Conservation (phyloP, 2,888 invertebrate species). For the Altica lythri region DNA sequence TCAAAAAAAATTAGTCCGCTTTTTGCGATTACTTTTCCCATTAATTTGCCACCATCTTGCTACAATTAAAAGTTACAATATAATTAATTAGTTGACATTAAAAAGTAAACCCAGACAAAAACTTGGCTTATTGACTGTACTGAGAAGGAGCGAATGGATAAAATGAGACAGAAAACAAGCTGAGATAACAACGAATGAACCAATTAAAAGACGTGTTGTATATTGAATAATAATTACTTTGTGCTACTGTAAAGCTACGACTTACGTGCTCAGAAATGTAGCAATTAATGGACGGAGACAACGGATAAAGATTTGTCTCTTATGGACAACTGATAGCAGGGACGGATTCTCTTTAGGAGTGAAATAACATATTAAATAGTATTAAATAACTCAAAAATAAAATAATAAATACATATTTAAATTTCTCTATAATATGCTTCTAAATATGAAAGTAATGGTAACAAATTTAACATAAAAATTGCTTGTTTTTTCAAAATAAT, state of each 20-base stretch:
- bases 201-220: conserved; percentile 60
- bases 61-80: conserved; percentile 42
- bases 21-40: conserved; percentile 20
- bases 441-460: too few species aligned
- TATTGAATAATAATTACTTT: conserved; percentile 59
- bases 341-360: too few species aligned
- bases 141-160: conserved; percentile 32
- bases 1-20: conserved; percentile 5
- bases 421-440: too few species aligned
- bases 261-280: conserved; percentile 32
- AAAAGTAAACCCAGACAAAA: conserved; percentile 24
- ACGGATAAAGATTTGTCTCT: conserved; percentile 19
- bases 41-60: conserved; percentile 43
- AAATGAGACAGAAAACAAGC: conserved; percentile 38
- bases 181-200: conserved; percentile 59
- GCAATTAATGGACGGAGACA: conserved; percentile 20
- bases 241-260: conserved; percentile 47
- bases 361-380: neutral
- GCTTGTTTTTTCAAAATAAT: too few species aligned
- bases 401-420: too few species aligned
- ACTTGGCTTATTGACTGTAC: conserved; percentile 34
- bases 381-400: too few species aligned
- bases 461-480: too few species aligned
- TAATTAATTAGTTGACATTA: conserved; percentile 44
- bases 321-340: neutral